Base-by-base conservation (phyloP, 2,888 invertebrate species). In the Criorhina ranunculi region DNA sequence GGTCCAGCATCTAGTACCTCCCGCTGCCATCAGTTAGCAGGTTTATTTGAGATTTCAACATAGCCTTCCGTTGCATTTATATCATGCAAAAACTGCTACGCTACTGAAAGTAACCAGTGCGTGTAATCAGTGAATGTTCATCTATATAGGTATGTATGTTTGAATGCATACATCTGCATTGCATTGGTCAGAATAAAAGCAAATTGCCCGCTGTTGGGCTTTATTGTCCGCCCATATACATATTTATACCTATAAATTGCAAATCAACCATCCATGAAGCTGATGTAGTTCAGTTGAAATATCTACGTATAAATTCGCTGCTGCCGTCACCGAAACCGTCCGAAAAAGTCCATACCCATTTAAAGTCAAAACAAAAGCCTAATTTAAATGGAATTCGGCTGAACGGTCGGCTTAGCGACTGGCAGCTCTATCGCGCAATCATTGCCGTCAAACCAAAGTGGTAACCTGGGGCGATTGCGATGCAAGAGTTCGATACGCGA, bases 71-170 rank as follows among this genome's bases (percentile, higher is more conserved):
- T 12, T 64, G 64, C 49, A 15, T 12, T 37, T 53, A 17, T 37
- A 19, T 11, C 12, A 24, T 51, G 11, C 12, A 24, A 57, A 24
- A 35, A 11, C 35, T n/a, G 29, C 49, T 31, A 46, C 57, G 33
- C 72, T 33, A 64, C 62, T 44, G 44, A 53, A 35, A 73, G 35
- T 62, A 73, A 73, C 73, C 44, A 62, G 62, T 73, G 73, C 53
- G 62, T 73, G 53, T 64, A 64, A 73, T 73, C 73, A 44, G 62
- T n/a, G 53, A 64, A 64, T 64, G 73, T 64, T 35, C 42, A 73
- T 64, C 73, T 55, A 44, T 24, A n/a, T n/a, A n/a, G n/a, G 62
- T 35, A 35, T 24, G 44, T 51, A 12, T 17, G 53, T 15, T 19
- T 55, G 46, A n/a, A n/a, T 17, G 35, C 35, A 17, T 53, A 40